A percentile compares a stretch with the other conserved stretches of the same genome.
Conservation (phyloP, 2,113 vertebrate genomes). For the Dermatemys mawii region DNA sequence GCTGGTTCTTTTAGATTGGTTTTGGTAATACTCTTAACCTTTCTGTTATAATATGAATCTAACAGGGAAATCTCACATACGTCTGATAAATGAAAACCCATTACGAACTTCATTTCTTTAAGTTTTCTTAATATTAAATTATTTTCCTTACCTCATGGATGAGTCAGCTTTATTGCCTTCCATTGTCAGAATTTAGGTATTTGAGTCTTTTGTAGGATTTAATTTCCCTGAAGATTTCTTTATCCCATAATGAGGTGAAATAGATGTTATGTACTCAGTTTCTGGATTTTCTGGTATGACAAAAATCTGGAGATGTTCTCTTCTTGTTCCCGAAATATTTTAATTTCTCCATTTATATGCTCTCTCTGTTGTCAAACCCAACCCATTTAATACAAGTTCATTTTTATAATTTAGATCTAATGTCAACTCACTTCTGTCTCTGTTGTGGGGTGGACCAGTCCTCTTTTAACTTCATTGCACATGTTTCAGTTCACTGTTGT, state of each 20-base stretch:
- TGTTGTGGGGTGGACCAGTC: background rate
- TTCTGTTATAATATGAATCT: background rate
- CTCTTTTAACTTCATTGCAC: background rate
- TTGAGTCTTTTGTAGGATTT: background rate
- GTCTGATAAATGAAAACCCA: background rate
- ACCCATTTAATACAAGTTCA: background rate
- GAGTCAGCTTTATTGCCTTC: background rate
- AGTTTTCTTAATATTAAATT: background rate
- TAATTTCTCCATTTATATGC: background rate
- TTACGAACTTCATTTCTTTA: background rate
- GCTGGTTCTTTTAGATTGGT: background rate
- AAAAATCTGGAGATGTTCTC: background rate
- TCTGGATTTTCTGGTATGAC: background rate
- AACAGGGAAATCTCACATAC: background rate
- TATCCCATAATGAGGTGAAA: background rate
- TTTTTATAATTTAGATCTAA: background rate
- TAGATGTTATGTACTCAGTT: background rate
- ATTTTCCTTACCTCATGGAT: background rate
- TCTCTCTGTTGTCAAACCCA: background rate
- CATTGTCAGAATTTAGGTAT: background rate
- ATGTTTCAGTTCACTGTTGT: background rate
- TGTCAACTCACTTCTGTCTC: background rate
- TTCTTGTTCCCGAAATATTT: background rate
- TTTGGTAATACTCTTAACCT: background rate
- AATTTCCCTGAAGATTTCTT: background rate